Evolutionary conservation across 2,888 invertebrate genomes (phyloP).

Genomic region (Drosophila falleni): DNA sequence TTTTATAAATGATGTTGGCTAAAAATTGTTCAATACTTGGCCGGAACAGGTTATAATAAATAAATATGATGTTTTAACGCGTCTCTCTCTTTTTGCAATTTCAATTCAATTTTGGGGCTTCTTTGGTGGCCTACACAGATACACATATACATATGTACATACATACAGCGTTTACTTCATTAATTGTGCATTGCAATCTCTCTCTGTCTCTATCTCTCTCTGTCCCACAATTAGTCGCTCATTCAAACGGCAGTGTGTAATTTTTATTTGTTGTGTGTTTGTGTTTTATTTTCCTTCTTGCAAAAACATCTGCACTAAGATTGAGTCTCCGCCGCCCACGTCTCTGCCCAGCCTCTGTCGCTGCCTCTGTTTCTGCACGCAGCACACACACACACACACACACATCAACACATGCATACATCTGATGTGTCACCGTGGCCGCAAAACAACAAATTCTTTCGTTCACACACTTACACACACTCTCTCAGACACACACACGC

Average conservation of each 20-base stretch:
- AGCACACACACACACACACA: not conserved
- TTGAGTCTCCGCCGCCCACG: conserved; percentile 46
- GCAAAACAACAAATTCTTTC: conserved; percentile 69
- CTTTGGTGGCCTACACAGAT: not conserved
- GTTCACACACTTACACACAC: conserved; percentile 46
- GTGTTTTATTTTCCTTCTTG: conserved; percentile 25
- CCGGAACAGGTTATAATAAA: conserved; percentile 65
- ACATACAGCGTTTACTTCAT: conserved; percentile 26
- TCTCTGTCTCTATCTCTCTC: not conserved
- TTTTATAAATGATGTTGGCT: conserved; percentile 71
- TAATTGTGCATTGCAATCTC: conserved; percentile 38
- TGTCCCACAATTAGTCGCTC: conserved; percentile 49
- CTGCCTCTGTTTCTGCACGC: conserved; percentile 4
- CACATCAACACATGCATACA: not conserved
- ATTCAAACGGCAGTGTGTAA: conserved; percentile 34
- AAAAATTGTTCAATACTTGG: conserved; percentile 37
- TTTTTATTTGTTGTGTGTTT: conserved; percentile 20
- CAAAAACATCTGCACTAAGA: conserved; percentile 70
- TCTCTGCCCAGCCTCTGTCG: conserved; percentile 2
- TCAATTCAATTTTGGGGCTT: conserved; percentile 13
- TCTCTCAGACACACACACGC: conserved; percentile 7
- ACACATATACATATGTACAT: not conserved
- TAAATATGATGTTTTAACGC: conserved; percentile 36
- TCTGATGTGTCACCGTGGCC: conserved; percentile 70
- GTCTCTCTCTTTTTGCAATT: conserved; percentile 30